Base-by-base conservation (phyloP, 2,888 invertebrate genomes). In the Euclidia mi region DNA sequence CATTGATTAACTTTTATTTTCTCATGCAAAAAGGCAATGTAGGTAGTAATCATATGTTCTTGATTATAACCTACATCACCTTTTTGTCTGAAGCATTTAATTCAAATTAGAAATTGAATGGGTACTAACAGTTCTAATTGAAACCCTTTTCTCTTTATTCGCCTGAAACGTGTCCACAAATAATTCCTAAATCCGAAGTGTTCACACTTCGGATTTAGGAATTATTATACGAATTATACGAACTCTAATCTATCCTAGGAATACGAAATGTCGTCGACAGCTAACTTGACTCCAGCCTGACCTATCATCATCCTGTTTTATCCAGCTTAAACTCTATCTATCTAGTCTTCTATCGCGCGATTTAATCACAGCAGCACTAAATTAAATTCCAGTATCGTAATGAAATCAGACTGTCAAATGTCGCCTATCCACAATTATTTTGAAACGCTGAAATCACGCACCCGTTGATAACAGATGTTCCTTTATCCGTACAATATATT, bases 401-500 rank as follows among this genome's bases (percentile, higher is more conserved):
- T 66, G 57, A 66, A 66, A 66, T 66, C 65, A 58, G 67, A 63
- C 47, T 51, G 63, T 63, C 67, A 67, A 63, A 58, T n/a, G 29
- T 32, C 12, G 31, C 32, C 41, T 57, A 38, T 66, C 58, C 47
- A 55, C 65, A 67, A 67, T 67, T 66, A 67, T 62, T 58, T 67
- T 66, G 67, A 58, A 63, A 58, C 42, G 50, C 14, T 11, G 35
- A 42, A 66, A 66, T 67, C 58, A 67, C 47, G 35, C 47, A 47
- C 63, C 51, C 62, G 41, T 66, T 67, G 52, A 48, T 67, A 51
- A 46, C 67, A 65, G 51, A 50, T 42, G 41, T 18, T 18, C 32
- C 34, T 48, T 46, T 48, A 38, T 51, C 15, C 9, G 12, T 20
- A 34, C 56, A 43, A 65, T 65, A 61, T 48, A 65, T 64, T 65